Conservation (phyloP, 2,113 vertebrate genomes). For the Phyllostomus discolor region DNA sequence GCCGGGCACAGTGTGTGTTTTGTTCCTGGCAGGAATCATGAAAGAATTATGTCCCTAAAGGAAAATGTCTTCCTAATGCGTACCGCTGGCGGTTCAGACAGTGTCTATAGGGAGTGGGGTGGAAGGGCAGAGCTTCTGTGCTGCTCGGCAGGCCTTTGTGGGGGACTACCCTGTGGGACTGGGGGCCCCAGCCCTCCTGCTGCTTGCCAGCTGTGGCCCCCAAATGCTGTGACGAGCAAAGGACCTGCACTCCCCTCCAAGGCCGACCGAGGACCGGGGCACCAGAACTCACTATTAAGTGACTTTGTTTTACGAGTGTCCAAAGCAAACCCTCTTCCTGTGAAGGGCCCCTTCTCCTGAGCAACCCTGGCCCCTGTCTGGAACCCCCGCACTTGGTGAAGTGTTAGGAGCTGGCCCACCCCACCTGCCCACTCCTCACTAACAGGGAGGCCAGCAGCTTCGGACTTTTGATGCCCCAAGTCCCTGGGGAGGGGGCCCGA, state of each 20-base stretch:
- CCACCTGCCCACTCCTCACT: not conserved
- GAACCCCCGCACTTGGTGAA: rapidly evolving
- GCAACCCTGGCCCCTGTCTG: not conserved
- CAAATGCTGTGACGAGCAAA: rapidly evolving
- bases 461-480: rapidly evolving
- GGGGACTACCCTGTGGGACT: rapidly evolving
- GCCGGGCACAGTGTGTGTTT: not conserved
- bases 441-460: not conserved
- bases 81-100: not conserved
- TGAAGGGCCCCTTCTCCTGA: not conserved
- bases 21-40: not conserved
- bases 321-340: not conserved
- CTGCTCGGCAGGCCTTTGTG: not conserved
- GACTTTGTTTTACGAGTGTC: not conserved
- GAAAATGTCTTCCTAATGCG: conserved; percentile 19
- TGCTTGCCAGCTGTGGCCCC: not conserved
- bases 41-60: conserved; percentile 58
- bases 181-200: not conserved
- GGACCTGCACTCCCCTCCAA: not conserved
- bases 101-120: not conserved
- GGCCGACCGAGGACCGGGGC: not conserved
- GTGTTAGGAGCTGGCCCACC: not conserved
- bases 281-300: rapidly evolving
- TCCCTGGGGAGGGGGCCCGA: not conserved
- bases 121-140: not conserved